Conservation (phyloP, 2,888 invertebrate genomes). For the Troides aeacus region DNA sequence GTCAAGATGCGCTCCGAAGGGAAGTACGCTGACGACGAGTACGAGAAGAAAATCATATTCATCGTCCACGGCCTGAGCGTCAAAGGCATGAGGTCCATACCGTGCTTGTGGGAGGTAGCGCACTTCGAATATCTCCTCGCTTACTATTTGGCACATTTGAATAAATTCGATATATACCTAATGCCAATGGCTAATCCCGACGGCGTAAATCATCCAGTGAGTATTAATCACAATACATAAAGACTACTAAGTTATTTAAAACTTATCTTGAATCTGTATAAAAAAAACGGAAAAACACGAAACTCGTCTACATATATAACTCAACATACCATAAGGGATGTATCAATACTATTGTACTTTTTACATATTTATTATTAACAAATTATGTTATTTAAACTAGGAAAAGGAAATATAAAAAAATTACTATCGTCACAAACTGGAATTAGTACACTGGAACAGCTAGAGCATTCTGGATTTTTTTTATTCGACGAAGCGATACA, state of each 20-base stretch:
- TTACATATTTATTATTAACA: too few species aligned
- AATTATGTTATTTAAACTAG: too few species aligned
- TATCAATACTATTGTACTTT: too few species aligned
- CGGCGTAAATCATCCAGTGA: slow-evolving; percentile 41
- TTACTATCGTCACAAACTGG: too few species aligned
- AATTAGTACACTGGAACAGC: too few species aligned
- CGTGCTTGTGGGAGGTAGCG: slow-evolving; percentile 34
- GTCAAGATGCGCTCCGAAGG: slow-evolving; percentile 46
- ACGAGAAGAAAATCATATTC: slow-evolving; percentile 62
- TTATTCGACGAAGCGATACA: too few species aligned
- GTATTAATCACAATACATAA: slow-evolving; percentile 3
- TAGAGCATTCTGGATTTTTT: too few species aligned
- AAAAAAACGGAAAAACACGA: too few species aligned
- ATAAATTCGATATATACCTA: slow-evolving; percentile 65
- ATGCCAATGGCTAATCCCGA: slow-evolving; percentile 71
- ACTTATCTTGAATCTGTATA: background rate
- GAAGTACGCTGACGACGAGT: slow-evolving; percentile 53
- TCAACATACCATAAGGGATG: too few species aligned
- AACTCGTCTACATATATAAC: too few species aligned
- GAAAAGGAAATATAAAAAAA: too few species aligned
- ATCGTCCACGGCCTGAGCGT: slow-evolving; percentile 63
- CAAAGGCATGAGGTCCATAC: slow-evolving; percentile 45
- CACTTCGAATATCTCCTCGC: slow-evolving; percentile 45
- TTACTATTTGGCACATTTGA: slow-evolving; percentile 55
- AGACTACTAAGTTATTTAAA: background rate